Base-by-base conservation (phyloP, 2,797 vertebrate species). In the Uromys caudimaculatus region DNA sequence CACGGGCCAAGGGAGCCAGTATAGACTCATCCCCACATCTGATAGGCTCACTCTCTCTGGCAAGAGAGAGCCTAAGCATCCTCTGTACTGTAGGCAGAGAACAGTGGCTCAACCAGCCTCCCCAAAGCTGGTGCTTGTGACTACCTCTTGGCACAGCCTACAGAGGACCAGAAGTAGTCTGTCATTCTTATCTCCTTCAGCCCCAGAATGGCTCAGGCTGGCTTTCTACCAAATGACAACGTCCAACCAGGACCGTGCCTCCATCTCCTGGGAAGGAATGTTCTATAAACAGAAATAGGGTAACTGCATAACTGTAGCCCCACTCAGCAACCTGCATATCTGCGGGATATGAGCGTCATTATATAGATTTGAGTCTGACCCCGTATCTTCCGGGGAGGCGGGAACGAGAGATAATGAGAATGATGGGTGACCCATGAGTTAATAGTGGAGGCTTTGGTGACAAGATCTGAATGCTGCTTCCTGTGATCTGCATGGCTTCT, bases 271-370 rank as follows among this genome's bases (percentile, higher is more conserved):
- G 93, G 95, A 97, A 94, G 54, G 89, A 41, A 32, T 78, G 85
- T 77, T 44, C 89, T 91, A 91, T 32, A 95, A 95, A 93, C 41
- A 44, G 90, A 96, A 95, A 87, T 76, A 93, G 94, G 14, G 87
- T 88, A 85, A 90, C 91, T 81, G 92, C 2, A 0, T 60, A 84
- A 95, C 38, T 76, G 50, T 32, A 35, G 92, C 4, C 77, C 81
- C 64, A 62, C 75, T 87, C 76, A 87, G 90, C 91, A 94, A 71
- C 0, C 13, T 79, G 75, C 81, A 24, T 50, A 81, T 81, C 64
- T 73, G 7, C 29, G 50, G 58, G 24, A 11, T 38, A 23, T 44
- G 54, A 50, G 41, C n/a, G 27, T 29, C 11, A 2, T 13, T 9
- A 13, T 4, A 1, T 3, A 52, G 90, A 44, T 58, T 56, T 62